phyloP scores from a whole-genome alignment of 2,797 vertebrate genomes.

The Peromyscus aztecus region DNA sequence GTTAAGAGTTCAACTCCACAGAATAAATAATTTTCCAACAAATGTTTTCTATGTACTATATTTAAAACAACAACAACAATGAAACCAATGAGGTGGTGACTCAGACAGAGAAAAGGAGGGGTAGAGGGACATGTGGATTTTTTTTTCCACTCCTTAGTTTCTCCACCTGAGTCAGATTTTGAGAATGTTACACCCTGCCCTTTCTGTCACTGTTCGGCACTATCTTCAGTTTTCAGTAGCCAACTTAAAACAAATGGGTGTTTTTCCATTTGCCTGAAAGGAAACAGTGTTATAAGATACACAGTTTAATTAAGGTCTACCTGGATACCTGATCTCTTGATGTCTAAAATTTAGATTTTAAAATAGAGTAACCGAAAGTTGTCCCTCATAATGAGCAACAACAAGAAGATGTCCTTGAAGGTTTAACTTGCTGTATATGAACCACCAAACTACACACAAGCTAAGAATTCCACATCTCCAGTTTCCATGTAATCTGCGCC shows the following conservation, averaged over 20 bases:
- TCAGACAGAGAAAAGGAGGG: neutral
- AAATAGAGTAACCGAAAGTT: slow-evolving; percentile 28
- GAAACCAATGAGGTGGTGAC: slow-evolving; percentile 46
- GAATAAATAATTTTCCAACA: slow-evolving; percentile 53
- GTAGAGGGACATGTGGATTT: neutral
- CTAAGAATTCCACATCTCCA: slow-evolving; percentile 44
- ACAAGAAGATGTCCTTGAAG: neutral
- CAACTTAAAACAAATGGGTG: slow-evolving; percentile 50
- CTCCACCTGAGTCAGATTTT: slow-evolving; percentile 67
- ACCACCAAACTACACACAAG: neutral
- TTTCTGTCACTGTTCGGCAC: neutral
- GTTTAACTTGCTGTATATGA: neutral
- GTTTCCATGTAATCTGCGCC: neutral
- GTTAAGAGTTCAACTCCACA: neutral
- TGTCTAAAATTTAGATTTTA: slow-evolving; percentile 39
- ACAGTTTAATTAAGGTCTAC: slow-evolving; percentile 37
- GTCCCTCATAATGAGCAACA: slow-evolving; percentile 28
- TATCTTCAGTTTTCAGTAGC: slow-evolving; percentile 48
- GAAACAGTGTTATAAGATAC: slow-evolving; percentile 51
- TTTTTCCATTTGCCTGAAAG: neutral
- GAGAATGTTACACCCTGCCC: slow-evolving; percentile 45
- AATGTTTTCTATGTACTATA: slow-evolving; percentile 13
- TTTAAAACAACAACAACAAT: slow-evolving; percentile 56
- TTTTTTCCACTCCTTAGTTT: slow-evolving; percentile 46
- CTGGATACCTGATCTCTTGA: slow-evolving; percentile 11